Base-by-base conservation (phyloP, 2,797 vertebrate genomes). In the Tiaroga cobitis region DNA sequence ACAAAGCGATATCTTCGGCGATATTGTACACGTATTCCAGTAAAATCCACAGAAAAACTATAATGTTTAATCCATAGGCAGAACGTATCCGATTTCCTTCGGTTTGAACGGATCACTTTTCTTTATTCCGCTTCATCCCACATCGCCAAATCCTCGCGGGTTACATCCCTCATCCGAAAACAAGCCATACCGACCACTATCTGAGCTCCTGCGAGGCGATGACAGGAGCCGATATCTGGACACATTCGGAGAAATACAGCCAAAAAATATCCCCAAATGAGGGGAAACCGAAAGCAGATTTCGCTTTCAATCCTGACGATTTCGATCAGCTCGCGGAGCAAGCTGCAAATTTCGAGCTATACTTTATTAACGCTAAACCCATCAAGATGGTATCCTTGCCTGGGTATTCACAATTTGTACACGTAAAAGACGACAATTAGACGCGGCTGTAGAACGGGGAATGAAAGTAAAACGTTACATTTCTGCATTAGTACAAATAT, bases 401-500 rank as follows among this genome's bases (percentile, higher is more conserved):
- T 54, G 59, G 18, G 59, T 29, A 19, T 51, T 81, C 34, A 63
- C 73, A 21, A 83, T 26, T 5, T 63, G 8, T 8, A 46, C 7
- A 63, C 37, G 41, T n/a, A 13, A 68, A 21, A 74, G 9, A 70
- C 51, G 59, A 46, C 1, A 2, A 70, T 32, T 59, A 32, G 8
- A 39, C 9, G 29, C 34, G 10, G 2, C 26, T 18, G 70, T 49
- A 41, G 32, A 43, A 37, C 67, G 34, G 5, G 29, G 3, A 39
- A 43, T 18, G 24, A 76, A 76, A 63, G 61, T 26, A 70, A 37
- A 82, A 46, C 80, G 34, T 65, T 65, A 83, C 46, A 54, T 32
- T 15, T 41, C 88, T 61, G 89, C 91, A 92, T 89, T 89, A 80
- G 87, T 51, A 86, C 86, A 88, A 94, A 95, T 93, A 94, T 94